Evolutionary conservation across 1,140 invertebrate genomes (phyloP).

Genomic region (Hormaphis cornu): DNA sequence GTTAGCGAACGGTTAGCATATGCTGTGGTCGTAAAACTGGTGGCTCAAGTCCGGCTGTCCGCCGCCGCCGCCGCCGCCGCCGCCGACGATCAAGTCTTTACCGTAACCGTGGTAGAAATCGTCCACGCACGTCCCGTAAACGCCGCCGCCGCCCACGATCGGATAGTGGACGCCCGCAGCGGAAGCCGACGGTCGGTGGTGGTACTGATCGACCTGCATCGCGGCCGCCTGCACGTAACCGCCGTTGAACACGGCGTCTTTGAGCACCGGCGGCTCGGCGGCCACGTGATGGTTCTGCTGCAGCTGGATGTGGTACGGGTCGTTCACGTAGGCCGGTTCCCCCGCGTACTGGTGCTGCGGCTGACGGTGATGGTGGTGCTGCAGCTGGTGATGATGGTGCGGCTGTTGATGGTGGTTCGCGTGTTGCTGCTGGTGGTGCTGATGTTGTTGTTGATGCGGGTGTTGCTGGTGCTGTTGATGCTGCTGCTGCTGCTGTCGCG

Average conservation of each 20-base stretch:
- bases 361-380: background rate
- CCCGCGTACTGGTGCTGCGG: background rate
- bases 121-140: background rate
- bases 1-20: background rate
- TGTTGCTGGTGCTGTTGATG: background rate
- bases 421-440: background rate
- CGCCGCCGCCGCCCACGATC: background rate
- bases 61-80: background rate
- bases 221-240: background rate
- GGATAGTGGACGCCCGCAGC: background rate
- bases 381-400: background rate
- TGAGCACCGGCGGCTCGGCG: constrained; percentile 1
- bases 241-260: constrained; percentile 6
- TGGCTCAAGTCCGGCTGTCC: background rate
- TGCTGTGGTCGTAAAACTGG: constrained; percentile 24
- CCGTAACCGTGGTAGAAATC: background rate
- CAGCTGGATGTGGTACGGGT: background rate
- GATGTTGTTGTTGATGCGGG: background rate
- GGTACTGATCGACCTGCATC: background rate
- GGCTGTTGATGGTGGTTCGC: background rate
- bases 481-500: background rate
- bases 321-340: background rate
- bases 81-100: background rate
- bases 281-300: background rate
- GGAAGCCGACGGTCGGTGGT: background rate